Evolutionary conservation across 2,797 vertebrate genomes (phyloP), one percentile per base, ranked within the genome.

Genomic region (Muraenolepis orangiensis): DNA sequence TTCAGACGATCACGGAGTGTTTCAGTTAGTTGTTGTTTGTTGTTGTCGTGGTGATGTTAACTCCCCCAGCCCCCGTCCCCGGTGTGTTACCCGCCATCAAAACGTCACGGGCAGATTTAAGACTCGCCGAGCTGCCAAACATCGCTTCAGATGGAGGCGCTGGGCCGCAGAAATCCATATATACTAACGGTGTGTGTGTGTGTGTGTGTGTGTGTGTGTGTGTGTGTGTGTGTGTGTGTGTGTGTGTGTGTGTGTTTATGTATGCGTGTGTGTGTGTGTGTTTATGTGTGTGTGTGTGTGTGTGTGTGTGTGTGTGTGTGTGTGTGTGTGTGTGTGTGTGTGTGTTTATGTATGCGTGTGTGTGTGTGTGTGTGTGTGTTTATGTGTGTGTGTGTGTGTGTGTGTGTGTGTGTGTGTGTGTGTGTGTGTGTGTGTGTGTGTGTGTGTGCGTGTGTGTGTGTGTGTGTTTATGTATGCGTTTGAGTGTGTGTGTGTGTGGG

Each of bases 21-120:
- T 64, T 1, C n/a, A 64, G 79, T 76, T 80, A n/a, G n/a, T n/a
- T n/a, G n/a, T n/a, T n/a, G n/a, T 88, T 81, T 79, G 83, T 86
- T 87, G 80, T 87, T 76, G 86, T 87, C 67, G 83, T 91, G 91
- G 92, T 90, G 86, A 92, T 90, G 90, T 93, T 92, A 89, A 82
- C 84, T 74, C 82, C 78, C 81, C 82, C 80, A 70, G 20, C 42
- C 18, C 6, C 16, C 42, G 7, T 51, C 20, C 18, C 42, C 42
- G 20, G 18, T 20, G 42, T 51, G 42, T 20, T 51, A 51, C 66
- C 73, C 74, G 46, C 91, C 90, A 93, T 93, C 91, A 92, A 94
- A 93, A 94, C 93, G 93, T 92, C 93, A 93, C 87, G 86, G 81
- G 80, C 85, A 91, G 90, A 93, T 93, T 93, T 93, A 93, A 90